Conservation (phyloP, 2,888 invertebrate species). For the Tuta absoluta region DNA sequence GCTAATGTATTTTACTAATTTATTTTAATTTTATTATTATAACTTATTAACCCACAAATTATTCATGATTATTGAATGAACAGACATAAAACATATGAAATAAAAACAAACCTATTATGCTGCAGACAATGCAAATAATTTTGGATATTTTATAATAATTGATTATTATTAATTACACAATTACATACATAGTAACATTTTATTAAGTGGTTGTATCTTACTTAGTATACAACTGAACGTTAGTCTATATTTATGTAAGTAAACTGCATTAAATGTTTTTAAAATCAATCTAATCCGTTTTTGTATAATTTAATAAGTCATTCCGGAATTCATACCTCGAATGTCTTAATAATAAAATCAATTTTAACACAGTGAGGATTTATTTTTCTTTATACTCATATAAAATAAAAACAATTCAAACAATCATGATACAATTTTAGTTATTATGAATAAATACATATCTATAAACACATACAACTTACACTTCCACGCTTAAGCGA, state of each 20-base stretch:
- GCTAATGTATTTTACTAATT: not conserved
- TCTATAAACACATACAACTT: constrained; percentile 16
- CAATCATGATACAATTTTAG: constrained; percentile 6
- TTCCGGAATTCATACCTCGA: not conserved
- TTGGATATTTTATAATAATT: not conserved
- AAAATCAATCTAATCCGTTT: too few species aligned
- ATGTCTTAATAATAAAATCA: not conserved
- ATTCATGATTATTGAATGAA: too few species aligned
- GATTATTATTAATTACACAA: constrained; percentile 5
- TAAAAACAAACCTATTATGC: not conserved
- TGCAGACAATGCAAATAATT: not conserved
- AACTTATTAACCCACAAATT: not conserved
- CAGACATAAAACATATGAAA: not conserved
- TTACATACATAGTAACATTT: not conserved
- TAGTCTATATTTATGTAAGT: not conserved
- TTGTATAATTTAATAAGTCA: too few species aligned
- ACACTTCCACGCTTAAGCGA: constrained; percentile 12
- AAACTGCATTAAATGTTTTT: too few species aligned
- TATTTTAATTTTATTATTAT: not conserved
- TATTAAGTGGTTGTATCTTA: not conserved
- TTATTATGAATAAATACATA: constrained; percentile 6
- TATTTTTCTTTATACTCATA: not conserved
- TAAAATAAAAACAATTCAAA: not conserved
- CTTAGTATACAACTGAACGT: not conserved
- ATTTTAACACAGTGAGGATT: not conserved